These are phyloP conservation scores for Chauna torquata DNA, from an alignment of 2,113 vertebrate species.

Conservation along the genomic window DNA sequence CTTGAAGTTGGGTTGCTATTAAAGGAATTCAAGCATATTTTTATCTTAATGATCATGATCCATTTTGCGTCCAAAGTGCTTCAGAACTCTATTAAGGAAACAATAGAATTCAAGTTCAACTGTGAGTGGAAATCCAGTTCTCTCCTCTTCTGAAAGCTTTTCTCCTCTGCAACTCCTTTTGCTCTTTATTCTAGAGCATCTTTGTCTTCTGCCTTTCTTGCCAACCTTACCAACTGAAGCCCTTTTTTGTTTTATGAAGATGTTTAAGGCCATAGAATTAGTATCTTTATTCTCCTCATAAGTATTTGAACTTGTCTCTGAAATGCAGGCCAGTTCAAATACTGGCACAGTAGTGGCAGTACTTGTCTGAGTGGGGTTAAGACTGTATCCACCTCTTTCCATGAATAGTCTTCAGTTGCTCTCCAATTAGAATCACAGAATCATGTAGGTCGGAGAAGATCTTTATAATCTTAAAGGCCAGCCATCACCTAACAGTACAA, in stretches of 20 bases:
- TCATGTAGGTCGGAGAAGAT: too few relatives aligned
- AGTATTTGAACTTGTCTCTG: not conserved
- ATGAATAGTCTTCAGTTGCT: not conserved
- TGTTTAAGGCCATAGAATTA: fast-evolving
- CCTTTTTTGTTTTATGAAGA: not conserved
- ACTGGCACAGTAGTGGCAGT: not conserved
- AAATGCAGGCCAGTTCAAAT: not conserved
- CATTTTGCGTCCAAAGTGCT: not conserved
- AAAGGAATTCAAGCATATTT: not conserved
- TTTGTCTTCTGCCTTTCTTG: not conserved
- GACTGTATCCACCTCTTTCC: not conserved
- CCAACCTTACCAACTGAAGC: not conserved
- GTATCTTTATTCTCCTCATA: not conserved
- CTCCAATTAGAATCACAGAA: not conserved
- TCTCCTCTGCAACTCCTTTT: not conserved
- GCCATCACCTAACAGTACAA: too few relatives aligned
- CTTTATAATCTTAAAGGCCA: too few relatives aligned
- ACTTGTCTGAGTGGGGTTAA: not conserved
- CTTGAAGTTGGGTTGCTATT: not conserved
- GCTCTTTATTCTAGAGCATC: not conserved
- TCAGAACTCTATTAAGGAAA: not conserved
- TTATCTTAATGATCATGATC: not conserved
- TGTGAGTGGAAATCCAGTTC: not conserved
- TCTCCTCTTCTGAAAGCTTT: not conserved
- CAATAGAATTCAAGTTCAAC: not conserved